phyloP scores from a whole-genome alignment of 2,888 invertebrate species.

The Pharmacophagus antenor region DNA sequence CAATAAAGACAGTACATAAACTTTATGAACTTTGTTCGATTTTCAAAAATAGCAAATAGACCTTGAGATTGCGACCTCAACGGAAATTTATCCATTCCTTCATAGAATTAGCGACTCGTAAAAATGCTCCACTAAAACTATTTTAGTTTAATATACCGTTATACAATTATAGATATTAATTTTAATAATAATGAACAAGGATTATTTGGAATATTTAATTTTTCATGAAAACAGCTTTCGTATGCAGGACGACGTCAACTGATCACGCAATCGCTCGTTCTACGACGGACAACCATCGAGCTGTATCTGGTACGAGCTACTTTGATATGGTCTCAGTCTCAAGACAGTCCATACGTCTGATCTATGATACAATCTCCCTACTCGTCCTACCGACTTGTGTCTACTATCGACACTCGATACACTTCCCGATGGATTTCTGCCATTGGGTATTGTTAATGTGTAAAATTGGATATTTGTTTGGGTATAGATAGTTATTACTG shows the following conservation, averaged over 20 bases:
- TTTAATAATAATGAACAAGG: conserved; percentile 66
- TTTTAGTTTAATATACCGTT: conserved; percentile 61
- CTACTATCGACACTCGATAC: conserved; percentile 51
- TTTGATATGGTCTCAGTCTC: conserved; percentile 81
- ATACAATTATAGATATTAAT: conserved; percentile 54
- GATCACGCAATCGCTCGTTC: conserved; percentile 60
- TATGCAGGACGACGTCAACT: conserved; percentile 44
- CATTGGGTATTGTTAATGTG: conserved; percentile 4
- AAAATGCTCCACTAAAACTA: conserved; percentile 68
- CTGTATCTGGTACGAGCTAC: conserved; percentile 60
- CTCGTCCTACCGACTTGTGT: conserved; percentile 74
- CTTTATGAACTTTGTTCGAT: conserved; percentile 39
- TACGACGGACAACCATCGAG: conserved; percentile 70
- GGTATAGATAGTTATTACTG: not conserved
- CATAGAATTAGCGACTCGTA: conserved; percentile 78
- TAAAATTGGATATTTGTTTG: not conserved
- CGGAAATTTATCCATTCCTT: conserved; percentile 63
- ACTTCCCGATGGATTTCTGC: conserved; percentile 5
- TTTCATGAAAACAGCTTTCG: conserved; percentile 50
- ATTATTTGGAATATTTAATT: conserved; percentile 61
- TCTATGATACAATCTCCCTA: conserved; percentile 76
- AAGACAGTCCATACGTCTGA: conserved; percentile 76
- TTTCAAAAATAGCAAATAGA: conserved; percentile 65
- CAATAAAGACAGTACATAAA: conserved; percentile 3
- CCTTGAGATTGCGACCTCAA: conserved; percentile 76